These are phyloP conservation scores for Halictus quadricinctus DNA, from an alignment of 2,888 invertebrate species.

Conservation along the genomic window DNA sequence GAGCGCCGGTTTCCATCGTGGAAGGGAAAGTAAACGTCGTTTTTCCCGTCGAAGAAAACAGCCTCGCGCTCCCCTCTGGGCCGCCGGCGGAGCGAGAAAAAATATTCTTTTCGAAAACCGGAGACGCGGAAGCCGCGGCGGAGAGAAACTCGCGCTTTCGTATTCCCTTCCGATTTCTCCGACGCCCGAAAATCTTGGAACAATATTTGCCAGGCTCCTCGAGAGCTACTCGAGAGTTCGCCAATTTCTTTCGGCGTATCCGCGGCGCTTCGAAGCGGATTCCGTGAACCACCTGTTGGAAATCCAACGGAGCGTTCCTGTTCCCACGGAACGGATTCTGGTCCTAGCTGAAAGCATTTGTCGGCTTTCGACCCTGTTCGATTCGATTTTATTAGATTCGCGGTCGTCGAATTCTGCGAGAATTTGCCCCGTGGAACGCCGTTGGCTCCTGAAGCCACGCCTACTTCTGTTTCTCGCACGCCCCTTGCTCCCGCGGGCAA, in stretches of 20 bases:
- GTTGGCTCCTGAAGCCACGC: not conserved
- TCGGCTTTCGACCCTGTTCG: not conserved
- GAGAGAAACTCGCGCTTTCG: constrained; percentile 14
- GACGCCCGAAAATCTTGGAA: not conserved
- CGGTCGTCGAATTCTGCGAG: not conserved
- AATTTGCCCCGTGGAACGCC: not conserved
- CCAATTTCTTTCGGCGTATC: not conserved
- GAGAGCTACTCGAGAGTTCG: not conserved
- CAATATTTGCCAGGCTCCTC: constrained; percentile 36
- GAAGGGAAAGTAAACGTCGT: constrained; percentile 35
- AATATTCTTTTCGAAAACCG: constrained; percentile 25
- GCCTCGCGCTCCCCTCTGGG: not conserved
- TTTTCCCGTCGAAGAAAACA: constrained; percentile 2
- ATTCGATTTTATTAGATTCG: not conserved
- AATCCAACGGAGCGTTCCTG: constrained; percentile 32
- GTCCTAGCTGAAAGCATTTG: not conserved
- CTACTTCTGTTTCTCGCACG: not conserved
- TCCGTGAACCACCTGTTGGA: constrained; percentile 64
- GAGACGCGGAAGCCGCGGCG: constrained; percentile 11
- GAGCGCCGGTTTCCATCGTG: constrained; percentile 19
- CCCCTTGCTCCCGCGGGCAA: too few species aligned
- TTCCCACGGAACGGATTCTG: not conserved
- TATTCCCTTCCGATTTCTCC: constrained; percentile 37
- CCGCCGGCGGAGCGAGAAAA: not conserved
- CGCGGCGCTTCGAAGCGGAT: not conserved